phyloP scores from a whole-genome alignment of 2,888 invertebrate species.

The Doris montereyensis region DNA sequence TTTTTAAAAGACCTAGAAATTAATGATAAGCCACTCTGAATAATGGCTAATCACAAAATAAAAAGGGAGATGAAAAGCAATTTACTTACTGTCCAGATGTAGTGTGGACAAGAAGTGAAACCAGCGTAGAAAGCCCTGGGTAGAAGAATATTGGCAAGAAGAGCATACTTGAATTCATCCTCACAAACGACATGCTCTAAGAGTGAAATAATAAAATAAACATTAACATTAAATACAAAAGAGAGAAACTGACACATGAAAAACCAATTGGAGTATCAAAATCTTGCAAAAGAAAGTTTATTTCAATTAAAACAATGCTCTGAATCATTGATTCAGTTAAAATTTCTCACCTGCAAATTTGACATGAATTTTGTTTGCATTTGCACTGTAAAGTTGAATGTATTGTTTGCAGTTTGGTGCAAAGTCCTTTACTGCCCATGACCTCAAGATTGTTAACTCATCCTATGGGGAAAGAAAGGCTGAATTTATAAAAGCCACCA shows the following conservation, averaged over 20 bases:
- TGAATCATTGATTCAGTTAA: too few relatives aligned
- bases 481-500: too few relatives aligned
- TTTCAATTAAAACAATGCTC: background rate
- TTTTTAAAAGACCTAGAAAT: too few relatives aligned
- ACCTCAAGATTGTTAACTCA: constrained; percentile 84
- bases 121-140: constrained; percentile 96
- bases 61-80: too few relatives aligned
- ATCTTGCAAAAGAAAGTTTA: background rate
- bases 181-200: constrained; percentile 96
- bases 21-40: too few relatives aligned
- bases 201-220: constrained; percentile 34
- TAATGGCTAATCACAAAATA: too few relatives aligned
- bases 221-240: background rate
- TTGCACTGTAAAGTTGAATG: constrained; percentile 97
- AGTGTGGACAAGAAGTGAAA: constrained; percentile 94
- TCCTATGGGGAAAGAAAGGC: too few relatives aligned
- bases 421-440: constrained; percentile 99
- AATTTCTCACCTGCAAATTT: constrained; percentile 90
- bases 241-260: too few relatives aligned
- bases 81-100: constrained; percentile 97
- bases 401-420: constrained; percentile 97
- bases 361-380: constrained; percentile 97
- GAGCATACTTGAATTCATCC: constrained; percentile 98
- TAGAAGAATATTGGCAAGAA: constrained; percentile 98
- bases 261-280: background rate